Percentiles rank a stretch among this genome's conserved stretches.
These are phyloP conservation scores for Trachelus stipa DNA, from an alignment of 2,888 invertebrate species.

Conservation along the genomic window DNA sequence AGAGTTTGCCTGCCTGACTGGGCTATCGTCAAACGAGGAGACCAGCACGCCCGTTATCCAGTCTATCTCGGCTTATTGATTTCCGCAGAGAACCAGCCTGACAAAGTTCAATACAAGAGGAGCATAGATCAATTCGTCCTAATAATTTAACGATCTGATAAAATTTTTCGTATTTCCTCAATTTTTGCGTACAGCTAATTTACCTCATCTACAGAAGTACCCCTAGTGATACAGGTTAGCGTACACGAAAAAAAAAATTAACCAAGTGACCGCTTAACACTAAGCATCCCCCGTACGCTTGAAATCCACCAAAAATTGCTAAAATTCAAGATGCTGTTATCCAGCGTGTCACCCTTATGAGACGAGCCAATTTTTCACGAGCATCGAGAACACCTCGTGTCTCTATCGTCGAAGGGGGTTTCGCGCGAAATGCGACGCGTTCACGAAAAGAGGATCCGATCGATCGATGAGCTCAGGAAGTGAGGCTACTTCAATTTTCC, in stretches of 20 bases:
- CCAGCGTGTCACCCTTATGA: not conserved
- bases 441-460: constrained; percentile 40
- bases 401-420: not conserved
- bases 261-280: constrained; percentile 33
- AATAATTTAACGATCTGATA: not conserved
- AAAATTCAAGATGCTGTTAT: not conserved
- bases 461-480: constrained; percentile 57
- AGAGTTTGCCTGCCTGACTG: not conserved
- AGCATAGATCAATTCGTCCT: not conserved
- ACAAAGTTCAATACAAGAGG: not conserved
- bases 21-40: not conserved
- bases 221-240: not conserved
- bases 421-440: not conserved
- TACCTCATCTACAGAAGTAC: not conserved
- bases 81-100: constrained; percentile 38
- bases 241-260: constrained; percentile 47
- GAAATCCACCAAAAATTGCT: not conserved
- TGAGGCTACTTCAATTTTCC: constrained; percentile 57
- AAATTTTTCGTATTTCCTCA: not conserved
- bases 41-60: constrained; percentile 22
- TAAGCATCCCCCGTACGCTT: not conserved
- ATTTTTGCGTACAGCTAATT: not conserved
- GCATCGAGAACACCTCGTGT: not conserved
- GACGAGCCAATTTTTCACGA: not conserved
- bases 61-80: constrained; percentile 57